Conservation (phyloP, 2,113 vertebrate species). For the Hydrochoerus hydrochaeris region DNA sequence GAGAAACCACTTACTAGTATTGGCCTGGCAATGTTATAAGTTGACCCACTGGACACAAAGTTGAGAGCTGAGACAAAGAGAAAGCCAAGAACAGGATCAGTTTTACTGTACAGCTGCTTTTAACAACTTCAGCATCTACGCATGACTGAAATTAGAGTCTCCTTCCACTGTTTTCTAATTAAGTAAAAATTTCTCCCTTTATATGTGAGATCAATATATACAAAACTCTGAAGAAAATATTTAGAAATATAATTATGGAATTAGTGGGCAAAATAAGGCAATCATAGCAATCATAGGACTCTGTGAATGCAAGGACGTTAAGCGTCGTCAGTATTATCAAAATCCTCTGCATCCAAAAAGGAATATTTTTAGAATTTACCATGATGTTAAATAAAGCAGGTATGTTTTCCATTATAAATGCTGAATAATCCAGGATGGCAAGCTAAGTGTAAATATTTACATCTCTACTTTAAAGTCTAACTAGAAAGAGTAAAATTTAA, state of each 20-base stretch:
- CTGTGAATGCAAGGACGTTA: neutral
- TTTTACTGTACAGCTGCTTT: neutral
- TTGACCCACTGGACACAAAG: neutral
- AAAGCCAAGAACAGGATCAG: neutral
- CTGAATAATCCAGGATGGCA: neutral
- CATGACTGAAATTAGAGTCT: neutral
- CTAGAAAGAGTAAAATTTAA: neutral
- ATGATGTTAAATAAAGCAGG: neutral
- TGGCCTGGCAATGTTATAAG: neutral
- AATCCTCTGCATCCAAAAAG: neutral
- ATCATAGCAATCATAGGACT: neutral
- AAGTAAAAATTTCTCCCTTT: neutral
- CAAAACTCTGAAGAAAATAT: neutral
- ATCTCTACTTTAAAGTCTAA: neutral
- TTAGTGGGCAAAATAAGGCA: neutral
- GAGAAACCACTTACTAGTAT: neutral
- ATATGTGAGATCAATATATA: neutral
- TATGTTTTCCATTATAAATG: neutral
- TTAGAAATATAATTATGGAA: neutral
- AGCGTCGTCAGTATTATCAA: neutral
- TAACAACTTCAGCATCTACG: neutral
- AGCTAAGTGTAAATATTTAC: neutral
- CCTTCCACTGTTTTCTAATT: neutral
- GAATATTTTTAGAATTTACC: neutral
- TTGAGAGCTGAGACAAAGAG: neutral